Conservation (phyloP, 2,113 vertebrate species). For the Penelope pileata region DNA sequence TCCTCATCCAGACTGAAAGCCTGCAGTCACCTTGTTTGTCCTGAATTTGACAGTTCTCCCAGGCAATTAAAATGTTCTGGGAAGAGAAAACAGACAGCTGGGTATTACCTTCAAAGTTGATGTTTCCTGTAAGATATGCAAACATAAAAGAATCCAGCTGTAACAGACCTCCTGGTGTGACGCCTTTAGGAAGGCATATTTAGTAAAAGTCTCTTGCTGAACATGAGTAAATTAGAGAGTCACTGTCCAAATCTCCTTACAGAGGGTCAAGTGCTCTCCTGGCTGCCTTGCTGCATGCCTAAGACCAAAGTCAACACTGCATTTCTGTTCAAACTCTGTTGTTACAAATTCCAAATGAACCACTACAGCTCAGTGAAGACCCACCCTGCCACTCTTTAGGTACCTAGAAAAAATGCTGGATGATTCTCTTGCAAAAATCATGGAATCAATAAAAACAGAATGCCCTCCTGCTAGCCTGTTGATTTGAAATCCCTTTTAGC, state of each 20-base stretch:
- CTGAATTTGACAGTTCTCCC: neutral
- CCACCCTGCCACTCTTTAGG: neutral
- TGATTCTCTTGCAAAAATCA: neutral
- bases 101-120: neutral
- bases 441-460: neutral
- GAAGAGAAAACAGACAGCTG: neutral
- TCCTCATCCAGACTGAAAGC: neutral
- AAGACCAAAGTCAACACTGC: neutral
- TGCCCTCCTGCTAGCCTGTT: neutral
- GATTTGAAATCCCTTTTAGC: neutral
- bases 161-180: neutral
- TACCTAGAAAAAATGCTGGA: fast-evolving
- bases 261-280: neutral
- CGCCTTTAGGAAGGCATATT: neutral
- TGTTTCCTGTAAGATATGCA: neutral
- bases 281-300: neutral
- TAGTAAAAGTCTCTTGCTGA: neutral
- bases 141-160: neutral
- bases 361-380: neutral
- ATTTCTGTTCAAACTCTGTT: neutral
- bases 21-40: neutral
- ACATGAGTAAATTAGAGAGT: neutral
- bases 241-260: neutral
- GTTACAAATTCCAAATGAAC: neutral
- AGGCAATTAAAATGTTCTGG: neutral